Evolutionary conservation across 2,797 vertebrate genomes (phyloP).

Genomic region (Parauchenoglanis punctatus): DNA sequence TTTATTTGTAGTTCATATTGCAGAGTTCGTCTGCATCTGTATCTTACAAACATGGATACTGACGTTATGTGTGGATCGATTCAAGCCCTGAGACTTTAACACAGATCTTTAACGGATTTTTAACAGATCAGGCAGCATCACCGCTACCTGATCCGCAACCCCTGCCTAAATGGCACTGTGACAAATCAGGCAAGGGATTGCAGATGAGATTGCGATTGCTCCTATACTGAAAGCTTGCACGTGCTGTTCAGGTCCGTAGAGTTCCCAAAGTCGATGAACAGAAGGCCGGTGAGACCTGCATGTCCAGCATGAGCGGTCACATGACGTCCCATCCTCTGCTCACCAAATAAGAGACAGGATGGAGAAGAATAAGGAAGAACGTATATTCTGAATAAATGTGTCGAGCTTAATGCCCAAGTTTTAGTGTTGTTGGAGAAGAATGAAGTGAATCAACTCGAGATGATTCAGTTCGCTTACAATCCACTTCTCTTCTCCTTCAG

Average conservation of each 20-base stretch:
- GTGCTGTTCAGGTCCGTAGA: background rate
- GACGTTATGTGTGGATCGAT: background rate
- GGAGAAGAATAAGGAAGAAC: background rate
- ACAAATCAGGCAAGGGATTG: background rate
- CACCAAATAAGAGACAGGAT: no score
- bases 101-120: background rate
- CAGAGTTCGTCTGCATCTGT: background rate
- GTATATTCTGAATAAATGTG: background rate
- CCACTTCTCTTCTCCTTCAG: background rate
- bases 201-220: background rate
- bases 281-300: background rate
- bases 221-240: no score
- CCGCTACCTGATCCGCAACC: background rate
- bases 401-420: background rate
- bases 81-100: background rate
- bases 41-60: no score
- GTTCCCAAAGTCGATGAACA: background rate
- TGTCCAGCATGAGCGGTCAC: background rate
- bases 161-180: no score
- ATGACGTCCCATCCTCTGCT: background rate
- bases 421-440: background rate
- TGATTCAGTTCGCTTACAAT: background rate
- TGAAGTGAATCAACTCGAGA: background rate
- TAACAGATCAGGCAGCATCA: background rate
- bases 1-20: background rate